Evolutionary conservation across 2,888 invertebrate genomes (phyloP), one percentile per base, ranked within the genome.

Genomic region (Tinea semifulvella): DNA sequence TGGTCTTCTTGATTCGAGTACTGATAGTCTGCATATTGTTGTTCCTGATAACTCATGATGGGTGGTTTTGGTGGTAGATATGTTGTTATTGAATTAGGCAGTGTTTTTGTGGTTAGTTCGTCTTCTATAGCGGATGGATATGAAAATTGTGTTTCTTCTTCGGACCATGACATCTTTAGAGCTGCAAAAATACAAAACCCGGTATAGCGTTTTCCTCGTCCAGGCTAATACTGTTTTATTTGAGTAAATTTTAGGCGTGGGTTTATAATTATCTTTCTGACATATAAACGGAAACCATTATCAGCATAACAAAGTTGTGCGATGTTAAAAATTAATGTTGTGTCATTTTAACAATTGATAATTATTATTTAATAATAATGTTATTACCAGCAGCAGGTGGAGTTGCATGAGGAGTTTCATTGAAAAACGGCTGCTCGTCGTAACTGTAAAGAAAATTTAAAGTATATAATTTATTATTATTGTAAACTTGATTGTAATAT

Each of bases 351-450:
- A 22, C 8, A 22, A 7, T 22, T 22, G 22, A 22, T 22, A 22
- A 22, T 7, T 7, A 22, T 22, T 22, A 27, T 7, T 11, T 27
- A 11, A 11, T 7, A 11, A 31, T 3, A 31, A 14, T 4, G 8
- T 22, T 14, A 31, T 31, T 31, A 31, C 31, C 31, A 14, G 11
- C 11, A 46, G 79, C 79, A 55, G 79, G 79, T 42, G 80, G 77
- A 45, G 80, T 80, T 2, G 80, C 80, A 42, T 80, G 80, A 42
- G 80, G 80, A 18, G 80, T 80, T 59, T 79, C 80, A 48, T 77
- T 72, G 53, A 80, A 80, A 60, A 80, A 80, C 27, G 80, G 80
- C 59, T 80, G 80, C 46, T 77, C 77, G 50, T 79, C 79, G 53
- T 71, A 75, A 60, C 76, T 80, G 61, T 4, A 31, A 31, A 25